These are phyloP conservation scores for Chrosomus eos DNA, from an alignment of 2,797 vertebrate species.

Conservation along the genomic window DNA sequence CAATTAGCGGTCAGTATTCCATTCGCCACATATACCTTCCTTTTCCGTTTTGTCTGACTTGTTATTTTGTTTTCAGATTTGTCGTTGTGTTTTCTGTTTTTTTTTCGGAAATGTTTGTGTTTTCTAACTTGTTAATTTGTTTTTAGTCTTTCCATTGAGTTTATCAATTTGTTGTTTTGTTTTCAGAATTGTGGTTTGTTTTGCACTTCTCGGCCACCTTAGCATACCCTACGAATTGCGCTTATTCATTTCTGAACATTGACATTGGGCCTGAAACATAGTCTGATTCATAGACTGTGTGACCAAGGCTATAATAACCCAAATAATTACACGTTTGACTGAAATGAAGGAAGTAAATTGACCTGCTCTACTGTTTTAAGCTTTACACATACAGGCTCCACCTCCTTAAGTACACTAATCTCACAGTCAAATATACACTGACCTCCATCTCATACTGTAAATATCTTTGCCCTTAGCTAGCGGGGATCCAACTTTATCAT, in stretches of 20 bases:
- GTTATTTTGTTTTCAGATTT: too few relatives aligned
- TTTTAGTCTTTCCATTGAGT: too few relatives aligned
- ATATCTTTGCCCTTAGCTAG: constrained; percentile 21
- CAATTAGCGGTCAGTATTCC: too few relatives aligned
- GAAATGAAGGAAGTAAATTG: not conserved
- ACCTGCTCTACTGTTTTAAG: not conserved
- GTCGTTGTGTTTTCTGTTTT: too few relatives aligned
- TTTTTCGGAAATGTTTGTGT: too few relatives aligned
- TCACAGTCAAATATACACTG: not conserved
- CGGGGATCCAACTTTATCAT: constrained; percentile 3
- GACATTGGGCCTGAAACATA: not conserved
- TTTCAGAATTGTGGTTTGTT: too few relatives aligned
- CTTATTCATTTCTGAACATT: not conserved
- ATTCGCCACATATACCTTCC: too few relatives aligned
- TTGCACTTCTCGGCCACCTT: too few relatives aligned
- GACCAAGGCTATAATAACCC: too few relatives aligned
- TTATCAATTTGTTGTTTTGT: too few relatives aligned
- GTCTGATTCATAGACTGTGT: not conserved
- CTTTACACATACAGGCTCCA: not conserved
- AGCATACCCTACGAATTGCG: not conserved
- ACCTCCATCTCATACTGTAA: constrained; percentile 7
- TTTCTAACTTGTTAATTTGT: too few relatives aligned
- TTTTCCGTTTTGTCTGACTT: too few relatives aligned
- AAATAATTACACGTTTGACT: not conserved
- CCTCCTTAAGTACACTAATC: not conserved